Conservation (phyloP, 2,797 vertebrate genomes). For the Schizopygopsis pylzovi region DNA sequence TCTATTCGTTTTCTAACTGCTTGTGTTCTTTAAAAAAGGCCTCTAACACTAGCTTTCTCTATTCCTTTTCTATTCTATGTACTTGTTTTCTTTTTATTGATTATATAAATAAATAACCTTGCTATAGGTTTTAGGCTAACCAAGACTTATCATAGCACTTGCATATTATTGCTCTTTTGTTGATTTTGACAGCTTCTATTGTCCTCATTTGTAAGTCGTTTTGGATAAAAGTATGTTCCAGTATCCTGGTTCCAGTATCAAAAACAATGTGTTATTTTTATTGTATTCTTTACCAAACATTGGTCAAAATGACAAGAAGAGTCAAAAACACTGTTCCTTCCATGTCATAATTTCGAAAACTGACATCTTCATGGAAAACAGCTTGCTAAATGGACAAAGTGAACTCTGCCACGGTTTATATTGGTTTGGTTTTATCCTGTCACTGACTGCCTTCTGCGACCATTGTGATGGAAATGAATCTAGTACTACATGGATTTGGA, state of each 20-base stretch:
- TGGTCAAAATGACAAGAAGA: slow-evolving; percentile 3
- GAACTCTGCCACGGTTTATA: slow-evolving; percentile 32
- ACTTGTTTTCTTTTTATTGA: too few species aligned
- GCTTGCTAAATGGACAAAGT: slow-evolving; percentile 20
- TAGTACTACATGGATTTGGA: slow-evolving; percentile 12
- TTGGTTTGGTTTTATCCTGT: slow-evolving; percentile 32
- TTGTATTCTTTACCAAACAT: neutral
- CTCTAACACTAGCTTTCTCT: too few species aligned
- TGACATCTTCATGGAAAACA: neutral
- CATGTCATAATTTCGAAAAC: neutral
- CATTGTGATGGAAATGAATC: slow-evolving; percentile 20
- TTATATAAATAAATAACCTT: too few species aligned
- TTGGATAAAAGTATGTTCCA: too few species aligned
- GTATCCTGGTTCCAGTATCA: neutral
- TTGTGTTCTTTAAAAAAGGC: too few species aligned
- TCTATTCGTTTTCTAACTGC: too few species aligned
- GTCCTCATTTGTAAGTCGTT: neutral
- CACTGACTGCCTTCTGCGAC: slow-evolving; percentile 25
- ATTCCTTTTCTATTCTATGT: too few species aligned
- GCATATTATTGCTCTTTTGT: too few species aligned
- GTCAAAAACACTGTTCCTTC: slow-evolving; percentile 8
- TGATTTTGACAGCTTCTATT: neutral
- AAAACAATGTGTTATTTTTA: slow-evolving; percentile 10
- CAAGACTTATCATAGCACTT: too few species aligned
- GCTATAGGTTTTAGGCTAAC: too few species aligned